Evolutionary conservation across 2,888 invertebrate genomes (phyloP).

Genomic region (Chymomyza fuscimana): DNA sequence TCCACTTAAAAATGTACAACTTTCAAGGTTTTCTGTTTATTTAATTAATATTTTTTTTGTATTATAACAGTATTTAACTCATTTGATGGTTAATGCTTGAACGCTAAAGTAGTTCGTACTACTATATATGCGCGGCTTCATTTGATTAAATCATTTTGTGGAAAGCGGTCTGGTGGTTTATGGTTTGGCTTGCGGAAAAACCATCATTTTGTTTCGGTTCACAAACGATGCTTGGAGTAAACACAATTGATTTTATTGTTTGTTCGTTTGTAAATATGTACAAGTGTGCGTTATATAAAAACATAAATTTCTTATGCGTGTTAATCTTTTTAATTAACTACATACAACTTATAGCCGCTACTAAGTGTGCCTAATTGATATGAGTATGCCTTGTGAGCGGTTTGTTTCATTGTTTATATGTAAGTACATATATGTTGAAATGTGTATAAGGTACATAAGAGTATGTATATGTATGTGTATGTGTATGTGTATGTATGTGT

Average conservation of each 20-base stretch:
- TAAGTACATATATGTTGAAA: not conserved
- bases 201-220: too few relatives aligned
- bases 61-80: too few relatives aligned
- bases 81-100: too few relatives aligned
- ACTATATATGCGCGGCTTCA: too few relatives aligned
- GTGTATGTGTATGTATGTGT: not conserved
- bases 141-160: too few relatives aligned
- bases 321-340: constrained; percentile 72
- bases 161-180: too few relatives aligned
- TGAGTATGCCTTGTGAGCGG: constrained; percentile 29
- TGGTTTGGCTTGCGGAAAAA: too few relatives aligned
- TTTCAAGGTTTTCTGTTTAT: too few relatives aligned
- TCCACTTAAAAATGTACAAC: too few relatives aligned
- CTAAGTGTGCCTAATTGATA: constrained; percentile 65
- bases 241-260: constrained; percentile 14
- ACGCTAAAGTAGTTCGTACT: too few relatives aligned
- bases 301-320: constrained; percentile 44
- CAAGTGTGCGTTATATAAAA: constrained; percentile 6
- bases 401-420: not conserved
- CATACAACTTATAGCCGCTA: constrained; percentile 59
- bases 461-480: not conserved
- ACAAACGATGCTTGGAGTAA: not conserved
- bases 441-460: not conserved
- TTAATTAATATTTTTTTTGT: too few relatives aligned
- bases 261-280: constrained; percentile 8